Base-by-base conservation (phyloP, 2,888 invertebrate genomes). In the Lissocephala sabroskyi region DNA sequence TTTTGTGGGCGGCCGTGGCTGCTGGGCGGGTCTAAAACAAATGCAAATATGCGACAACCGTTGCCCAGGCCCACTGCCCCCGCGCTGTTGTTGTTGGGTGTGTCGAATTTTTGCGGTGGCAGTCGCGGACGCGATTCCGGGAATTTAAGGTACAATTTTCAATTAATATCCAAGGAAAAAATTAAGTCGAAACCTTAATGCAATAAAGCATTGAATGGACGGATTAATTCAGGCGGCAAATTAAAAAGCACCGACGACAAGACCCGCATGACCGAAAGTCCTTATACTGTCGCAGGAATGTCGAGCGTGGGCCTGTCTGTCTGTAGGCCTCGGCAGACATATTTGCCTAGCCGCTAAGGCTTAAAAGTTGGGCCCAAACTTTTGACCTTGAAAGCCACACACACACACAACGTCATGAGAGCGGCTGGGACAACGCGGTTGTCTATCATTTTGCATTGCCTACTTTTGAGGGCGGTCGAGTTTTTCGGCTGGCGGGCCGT, bases 31-130 rank as follows among this genome's bases (percentile, higher is more conserved):
- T 63, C 61, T 58, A 74, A 67, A 66, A 71, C 64, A 71, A 67
- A 75, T 59, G 71, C 56, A 71, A 74, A 71, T 66, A 70, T 71
- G 58, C 60, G 33, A 59, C 50, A 56, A 55, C 49, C 54, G 41
- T 59, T 65, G 48, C 28, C 9, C 30, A 30, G 54, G 36, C 49
- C 39, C 43, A 41, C 48, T 48, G 44, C 45, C 42, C 40, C 11
- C 2, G 1, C 3, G 14, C 3, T 3, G n/a, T 23, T 23, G 23
- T 23, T 23, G 23, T 23, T 23, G n/a, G n/a, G n/a, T n/a, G n/a
- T n/a, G n/a, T n/a, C n/a, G n/a, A n/a, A n/a, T n/a, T n/a, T n/a
- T n/a, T n/a, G n/a, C n/a, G n/a, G n/a, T n/a, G n/a, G n/a, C n/a
- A n/a, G n/a, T n/a, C n/a, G n/a, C n/a, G n/a, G n/a, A n/a, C n/a